phyloP scores from a whole-genome alignment of 2,888 invertebrate genomes.

The Mythimna loreyi region DNA sequence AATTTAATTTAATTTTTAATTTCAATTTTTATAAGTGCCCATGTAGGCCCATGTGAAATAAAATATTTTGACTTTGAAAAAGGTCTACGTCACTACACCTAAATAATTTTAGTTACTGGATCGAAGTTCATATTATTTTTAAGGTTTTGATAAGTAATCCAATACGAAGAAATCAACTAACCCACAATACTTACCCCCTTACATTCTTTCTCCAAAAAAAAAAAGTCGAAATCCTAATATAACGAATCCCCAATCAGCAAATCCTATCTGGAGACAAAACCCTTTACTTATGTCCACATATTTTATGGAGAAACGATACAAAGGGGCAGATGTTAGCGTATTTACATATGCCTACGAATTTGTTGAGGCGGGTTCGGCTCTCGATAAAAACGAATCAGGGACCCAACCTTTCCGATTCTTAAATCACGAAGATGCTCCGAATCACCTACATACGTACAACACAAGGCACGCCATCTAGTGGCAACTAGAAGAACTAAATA shows the following conservation, averaged over 20 bases:
- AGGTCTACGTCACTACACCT: too few species aligned
- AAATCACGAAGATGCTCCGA: conserved; percentile 32
- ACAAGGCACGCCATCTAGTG: too few species aligned
- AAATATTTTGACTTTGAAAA: too few species aligned
- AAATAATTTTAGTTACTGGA: neutral
- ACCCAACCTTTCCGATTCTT: conserved; percentile 37
- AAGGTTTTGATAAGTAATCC: neutral
- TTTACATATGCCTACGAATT: conserved; percentile 61
- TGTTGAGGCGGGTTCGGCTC: conserved; percentile 33
- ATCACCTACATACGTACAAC: conserved; percentile 23
- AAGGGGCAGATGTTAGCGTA: conserved; percentile 57
- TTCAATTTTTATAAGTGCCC: too few species aligned
- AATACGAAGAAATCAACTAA: neutral
- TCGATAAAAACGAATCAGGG: conserved; percentile 59
- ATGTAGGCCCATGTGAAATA: too few species aligned
- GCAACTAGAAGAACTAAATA: too few species aligned
- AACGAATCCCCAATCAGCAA: conserved; percentile 47
- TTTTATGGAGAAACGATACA: conserved; percentile 62
- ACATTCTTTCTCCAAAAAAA: conserved; percentile 1
- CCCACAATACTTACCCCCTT: neutral
- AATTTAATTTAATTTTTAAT: too few species aligned
- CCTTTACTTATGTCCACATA: conserved; percentile 42
- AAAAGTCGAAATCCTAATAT: conserved; percentile 27
- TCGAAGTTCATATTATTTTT: neutral
- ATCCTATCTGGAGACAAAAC: conserved; percentile 46